Evolutionary conservation across 2,113 vertebrate species (phyloP), one percentile per base, ranked within the genome.

Genomic region (Gobius niger): DNA sequence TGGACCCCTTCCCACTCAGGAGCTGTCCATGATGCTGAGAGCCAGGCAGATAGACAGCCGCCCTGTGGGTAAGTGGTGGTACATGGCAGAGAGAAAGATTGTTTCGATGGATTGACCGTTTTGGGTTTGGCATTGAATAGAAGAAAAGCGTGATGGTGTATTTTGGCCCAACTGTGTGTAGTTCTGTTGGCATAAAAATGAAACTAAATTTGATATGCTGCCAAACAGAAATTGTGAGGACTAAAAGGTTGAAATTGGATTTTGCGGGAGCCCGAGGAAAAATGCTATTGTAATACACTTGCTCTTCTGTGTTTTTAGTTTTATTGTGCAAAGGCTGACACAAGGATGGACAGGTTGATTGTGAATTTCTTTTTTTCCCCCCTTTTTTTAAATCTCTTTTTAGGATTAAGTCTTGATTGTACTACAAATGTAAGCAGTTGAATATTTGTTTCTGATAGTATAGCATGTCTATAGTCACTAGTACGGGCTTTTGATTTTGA

Each of bases 1-100:
- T 73, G 47, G 57, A 72, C 40, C 75, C 54, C 53, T 68, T 77
- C 61, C 52, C 63, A 67, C 70, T 73, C 63, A 59, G 77, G 70
- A 63, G 71, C 66, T 68, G 60, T 73, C 71, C 69, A 72, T 47
- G 41, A 67, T 42, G 46, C 67, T 47, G 68, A 11, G 18, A 71
- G 80, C 73, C 68, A 77, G 66, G 50, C 44, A 7, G 73, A 47
- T 41, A 60, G 57, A 40, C 57, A 42, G 57, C 8, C 57, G 34
- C 57, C 34, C 57, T n/a, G 57, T 9, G 40, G 34, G 57, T n/a
- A 60, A 60, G 57, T 60, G 57, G 41, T n/a, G 64, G 62, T 13
- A 1, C 63, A 76, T 65, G 65, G 70, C 50, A 74, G 49, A 78
- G 50, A 76, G 41, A 76, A 60, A 79, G 66, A 63, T 64, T 67